Evolutionary conservation across 1,140 invertebrate genomes (phyloP).

Genomic region (Cydia amplana): DNA sequence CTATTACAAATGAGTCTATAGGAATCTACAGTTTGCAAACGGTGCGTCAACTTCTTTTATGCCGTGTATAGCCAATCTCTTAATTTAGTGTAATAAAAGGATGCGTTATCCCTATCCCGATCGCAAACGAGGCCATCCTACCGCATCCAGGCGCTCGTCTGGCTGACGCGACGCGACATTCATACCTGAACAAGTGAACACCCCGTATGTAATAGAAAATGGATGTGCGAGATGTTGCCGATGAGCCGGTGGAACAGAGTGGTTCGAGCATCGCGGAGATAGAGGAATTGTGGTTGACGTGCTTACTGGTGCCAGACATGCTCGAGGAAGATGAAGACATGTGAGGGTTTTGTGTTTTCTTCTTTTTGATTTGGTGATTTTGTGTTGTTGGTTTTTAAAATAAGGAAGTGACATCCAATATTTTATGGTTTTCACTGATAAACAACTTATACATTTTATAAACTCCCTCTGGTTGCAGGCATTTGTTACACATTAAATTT

Average conservation of each 20-base stretch:
- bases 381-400: not conserved
- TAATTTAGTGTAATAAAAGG: not conserved
- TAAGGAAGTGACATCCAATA: too few species aligned
- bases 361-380: not conserved
- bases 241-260: slow-evolving; percentile 37
- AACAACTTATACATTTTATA: too few species aligned
- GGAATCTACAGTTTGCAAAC: slow-evolving; percentile 21
- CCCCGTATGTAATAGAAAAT: slow-evolving; percentile 23
- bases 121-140: not conserved
- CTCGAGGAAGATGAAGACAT: slow-evolving; percentile 50
- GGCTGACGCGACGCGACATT: not conserved
- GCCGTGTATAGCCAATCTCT: not conserved
- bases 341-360: slow-evolving; percentile 43
- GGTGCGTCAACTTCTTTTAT: not conserved
- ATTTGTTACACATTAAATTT: too few species aligned
- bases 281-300: slow-evolving; percentile 37
- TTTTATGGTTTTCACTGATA: too few species aligned
- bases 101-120: not conserved
- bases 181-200: not conserved
- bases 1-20: too few species aligned
- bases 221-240: slow-evolving; percentile 34
- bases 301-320: slow-evolving; percentile 42
- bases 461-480: too few species aligned
- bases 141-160: not conserved
- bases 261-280: slow-evolving; percentile 43